Evolutionary conservation across 2,113 vertebrate genomes (phyloP), one percentile per base, ranked within the genome.

Genomic region (Cyphomyrus plagiostoma): DNA sequence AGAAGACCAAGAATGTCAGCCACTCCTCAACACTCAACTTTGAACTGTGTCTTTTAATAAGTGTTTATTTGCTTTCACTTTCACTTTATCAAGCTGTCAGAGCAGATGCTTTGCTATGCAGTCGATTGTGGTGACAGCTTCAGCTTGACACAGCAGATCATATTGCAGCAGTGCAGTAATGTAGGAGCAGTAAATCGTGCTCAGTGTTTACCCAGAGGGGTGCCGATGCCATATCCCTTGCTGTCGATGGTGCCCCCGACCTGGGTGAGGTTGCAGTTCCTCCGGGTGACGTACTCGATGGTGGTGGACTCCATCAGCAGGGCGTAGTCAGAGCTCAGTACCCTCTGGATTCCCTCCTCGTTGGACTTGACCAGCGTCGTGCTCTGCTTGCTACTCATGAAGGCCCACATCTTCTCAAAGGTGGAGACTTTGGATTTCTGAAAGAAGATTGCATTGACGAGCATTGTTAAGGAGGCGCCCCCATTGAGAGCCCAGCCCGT

Each of bases 371-470:
- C 98, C 39, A 99, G 95, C 0, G 98, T 97, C 0, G 98, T 98
- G 92, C 97, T 97, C 10, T 95, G 96, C 91, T 96, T 98, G 96
- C 98, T 99, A 95, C 98, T 99, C 98, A 99, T 99, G 92, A 99
- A 99, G 52, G 98, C 98, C 98, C 98, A 99, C 98, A 99, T 99
- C 92, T 99, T 99, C 94, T 99, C 98, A 90, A 99, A 99, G 0
- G 98, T 99, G 85, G 98, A 99, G 89, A 99, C 98, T 93, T 97
- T 98, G 50, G 98, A 99, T 96, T 98, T 99, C 98, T 99, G 95
- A 39, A 92, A 91, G 88, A 49, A 23, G 26, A 89, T 50, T n/a
- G n/a, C n/a, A n/a, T n/a, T n/a, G n/a, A n/a, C n/a, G n/a, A n/a
- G n/a, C 13, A 80, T 42, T 26, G 23, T 74, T 26, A 74, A 74